phyloP scores from a whole-genome alignment of 2,888 invertebrate species.

The Himalopsyche japonica region DNA sequence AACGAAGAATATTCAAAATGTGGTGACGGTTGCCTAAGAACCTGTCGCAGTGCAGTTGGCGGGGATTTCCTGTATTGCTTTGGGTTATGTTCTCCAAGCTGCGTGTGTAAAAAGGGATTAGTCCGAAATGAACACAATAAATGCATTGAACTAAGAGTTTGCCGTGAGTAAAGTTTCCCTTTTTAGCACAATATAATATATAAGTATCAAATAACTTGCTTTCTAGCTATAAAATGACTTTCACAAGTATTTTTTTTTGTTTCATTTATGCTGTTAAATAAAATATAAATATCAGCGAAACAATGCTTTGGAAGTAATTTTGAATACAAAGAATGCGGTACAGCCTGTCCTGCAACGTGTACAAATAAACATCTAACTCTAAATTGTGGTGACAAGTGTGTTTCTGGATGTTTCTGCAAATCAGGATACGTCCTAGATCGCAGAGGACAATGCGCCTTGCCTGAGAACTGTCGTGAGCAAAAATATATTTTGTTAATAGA shows the following conservation, averaged over 20 bases:
- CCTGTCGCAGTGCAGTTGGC: not conserved
- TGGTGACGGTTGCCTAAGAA: not conserved
- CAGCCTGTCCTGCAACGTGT: not conserved
- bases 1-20: not conserved
- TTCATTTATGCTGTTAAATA: not conserved
- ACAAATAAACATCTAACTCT: slow-evolving; percentile 2
- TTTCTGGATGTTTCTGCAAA: slow-evolving; percentile 10
- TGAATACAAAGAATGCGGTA: not conserved
- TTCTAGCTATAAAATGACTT: too few species aligned
- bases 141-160: not conserved
- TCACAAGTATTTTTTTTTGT: not conserved
- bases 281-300: not conserved
- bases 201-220: not conserved
- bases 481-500: too few species aligned
- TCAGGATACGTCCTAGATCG: slow-evolving; percentile 1
- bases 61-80: not conserved
- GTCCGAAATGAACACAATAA: not conserved
- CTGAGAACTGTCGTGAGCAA: slow-evolving; percentile 12
- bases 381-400: not conserved
- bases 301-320: not conserved
- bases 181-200: not conserved
- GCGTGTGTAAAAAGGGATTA: not conserved
- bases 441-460: slow-evolving; percentile 5
- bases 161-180: not conserved
- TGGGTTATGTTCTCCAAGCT: not conserved